These are phyloP conservation scores for Ophraella communa DNA, from an alignment of 2,888 invertebrate genomes.

Conservation along the genomic window DNA sequence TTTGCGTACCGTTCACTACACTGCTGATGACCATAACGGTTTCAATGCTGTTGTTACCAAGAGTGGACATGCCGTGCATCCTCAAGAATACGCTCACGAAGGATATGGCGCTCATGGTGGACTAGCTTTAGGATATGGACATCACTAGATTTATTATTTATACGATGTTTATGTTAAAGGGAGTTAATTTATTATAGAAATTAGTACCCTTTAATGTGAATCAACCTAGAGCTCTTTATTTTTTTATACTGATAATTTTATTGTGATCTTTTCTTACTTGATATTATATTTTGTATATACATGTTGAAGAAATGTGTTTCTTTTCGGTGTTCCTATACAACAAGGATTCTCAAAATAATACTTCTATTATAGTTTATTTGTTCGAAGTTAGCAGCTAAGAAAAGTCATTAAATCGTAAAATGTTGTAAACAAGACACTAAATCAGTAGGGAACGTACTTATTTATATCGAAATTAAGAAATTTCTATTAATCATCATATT, in stretches of 20 bases:
- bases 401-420: too few relatives aligned
- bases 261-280: not conserved
- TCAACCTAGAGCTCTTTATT: not conserved
- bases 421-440: too few relatives aligned
- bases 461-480: too few relatives aligned
- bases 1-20: conserved; percentile 64
- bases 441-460: too few relatives aligned
- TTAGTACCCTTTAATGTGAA: too few relatives aligned
- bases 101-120: too few relatives aligned
- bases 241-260: not conserved
- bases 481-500: too few relatives aligned
- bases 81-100: conserved; percentile 23
- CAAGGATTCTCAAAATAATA: too few relatives aligned
- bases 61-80: conserved; percentile 62
- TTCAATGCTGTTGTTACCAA: conserved; percentile 53
- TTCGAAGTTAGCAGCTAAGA: too few relatives aligned
- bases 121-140: not conserved
- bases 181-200: not conserved
- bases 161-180: not conserved
- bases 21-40: conserved; percentile 64
- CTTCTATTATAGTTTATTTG: too few relatives aligned
- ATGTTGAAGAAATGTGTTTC: not conserved
- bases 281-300: not conserved
- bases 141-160: too few relatives aligned
- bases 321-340: too few relatives aligned